These are phyloP conservation scores for Argyrosomus regius DNA, from an alignment of 2,797 vertebrate species.

Conservation along the genomic window DNA sequence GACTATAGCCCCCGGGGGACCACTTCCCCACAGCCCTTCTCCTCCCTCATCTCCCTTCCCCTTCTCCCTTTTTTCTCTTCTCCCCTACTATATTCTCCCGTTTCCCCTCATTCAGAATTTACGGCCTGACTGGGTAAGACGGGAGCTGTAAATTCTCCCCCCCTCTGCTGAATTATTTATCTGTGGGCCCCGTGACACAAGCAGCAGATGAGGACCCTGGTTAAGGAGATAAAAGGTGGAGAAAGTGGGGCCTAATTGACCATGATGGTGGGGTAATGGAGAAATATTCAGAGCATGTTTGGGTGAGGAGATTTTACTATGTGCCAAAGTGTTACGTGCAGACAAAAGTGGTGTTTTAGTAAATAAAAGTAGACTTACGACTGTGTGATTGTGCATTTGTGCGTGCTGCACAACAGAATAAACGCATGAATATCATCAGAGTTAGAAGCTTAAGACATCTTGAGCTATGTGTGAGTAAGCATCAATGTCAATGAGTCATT, in stretches of 20 bases:
- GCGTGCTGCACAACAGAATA: slow-evolving; percentile 38
- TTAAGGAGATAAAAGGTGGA: slow-evolving; percentile 96
- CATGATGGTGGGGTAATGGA: slow-evolving; percentile 94
- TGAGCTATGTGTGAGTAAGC: slow-evolving; percentile 65
- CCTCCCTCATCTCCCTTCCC: slow-evolving; percentile 71
- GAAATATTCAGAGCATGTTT: slow-evolving; percentile 87
- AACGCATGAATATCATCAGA: slow-evolving; percentile 27
- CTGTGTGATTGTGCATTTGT: slow-evolving; percentile 30
- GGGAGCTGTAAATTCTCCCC: slow-evolving; percentile 89
- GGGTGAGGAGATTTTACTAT: slow-evolving; percentile 54
- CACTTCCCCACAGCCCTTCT: slow-evolving; percentile 86
- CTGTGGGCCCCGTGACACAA: slow-evolving; percentile 91
- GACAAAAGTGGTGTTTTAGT: slow-evolving; percentile 46
- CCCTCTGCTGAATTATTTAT: slow-evolving; percentile 93
- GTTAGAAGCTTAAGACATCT: slow-evolving; percentile 52
- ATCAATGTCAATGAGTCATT: slow-evolving; percentile 68
- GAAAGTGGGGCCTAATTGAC: slow-evolving; percentile 94
- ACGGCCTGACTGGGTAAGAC: slow-evolving; percentile 88
- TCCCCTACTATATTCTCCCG: slow-evolving; percentile 73
- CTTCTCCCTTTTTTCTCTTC: slow-evolving; percentile 64
- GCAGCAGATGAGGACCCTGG: slow-evolving; percentile 94
- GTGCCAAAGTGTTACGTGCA: slow-evolving; percentile 44
- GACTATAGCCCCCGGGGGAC: slow-evolving; percentile 91
- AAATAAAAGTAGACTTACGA: slow-evolving; percentile 55
- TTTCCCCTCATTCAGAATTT: slow-evolving; percentile 92